Base-by-base conservation (phyloP, 2,888 invertebrate species). In the Acrobasis repandana region DNA sequence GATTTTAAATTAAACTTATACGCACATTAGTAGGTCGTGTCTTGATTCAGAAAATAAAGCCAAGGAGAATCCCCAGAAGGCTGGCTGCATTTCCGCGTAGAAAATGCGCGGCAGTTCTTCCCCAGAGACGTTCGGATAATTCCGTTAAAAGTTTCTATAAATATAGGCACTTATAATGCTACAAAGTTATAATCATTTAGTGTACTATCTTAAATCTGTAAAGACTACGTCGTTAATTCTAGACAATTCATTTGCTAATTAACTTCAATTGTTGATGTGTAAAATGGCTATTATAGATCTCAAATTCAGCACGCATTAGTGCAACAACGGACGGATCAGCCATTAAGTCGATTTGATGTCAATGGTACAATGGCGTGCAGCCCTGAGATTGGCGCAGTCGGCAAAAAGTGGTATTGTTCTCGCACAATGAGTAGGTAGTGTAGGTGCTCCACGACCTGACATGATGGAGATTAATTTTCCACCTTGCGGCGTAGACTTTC, bases 401-500 rank as follows among this genome's bases (percentile, higher is more conserved):
- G 60, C 56, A 62, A 64, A 64, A 64, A 62, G 60, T 47, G 50
- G 56, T 62, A 64, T 64, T 62, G 64, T 64, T 64, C 64, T 58
- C 54, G 34, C 20, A 62, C 64, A 64, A 62, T 64, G 58, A 36
- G 46, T 46, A 20, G 8, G 28, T 28, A 54, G 61, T 62, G 60
- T 62, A 61, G 28, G 28, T 28, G 28, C 50, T 47, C 65, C 63
- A 63, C 62, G 60, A 61, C 61, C 47, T 60, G 60, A 52, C 60
- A 67, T 72, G 69, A 73, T 72, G 71, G 63, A 67, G 68, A 72
- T 72, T 68, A 68, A 72, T 72, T 63, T 62, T 66, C 65, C 68
- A 68, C 69, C 67, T 69, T 64, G 65, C 67, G 59, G 15, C 65
- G 47, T 63, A 49, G 14, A 65, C 65, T 67, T 65, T 67, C 67